Conservation (phyloP, 2,888 invertebrate species). For the Acheta domesticus region DNA sequence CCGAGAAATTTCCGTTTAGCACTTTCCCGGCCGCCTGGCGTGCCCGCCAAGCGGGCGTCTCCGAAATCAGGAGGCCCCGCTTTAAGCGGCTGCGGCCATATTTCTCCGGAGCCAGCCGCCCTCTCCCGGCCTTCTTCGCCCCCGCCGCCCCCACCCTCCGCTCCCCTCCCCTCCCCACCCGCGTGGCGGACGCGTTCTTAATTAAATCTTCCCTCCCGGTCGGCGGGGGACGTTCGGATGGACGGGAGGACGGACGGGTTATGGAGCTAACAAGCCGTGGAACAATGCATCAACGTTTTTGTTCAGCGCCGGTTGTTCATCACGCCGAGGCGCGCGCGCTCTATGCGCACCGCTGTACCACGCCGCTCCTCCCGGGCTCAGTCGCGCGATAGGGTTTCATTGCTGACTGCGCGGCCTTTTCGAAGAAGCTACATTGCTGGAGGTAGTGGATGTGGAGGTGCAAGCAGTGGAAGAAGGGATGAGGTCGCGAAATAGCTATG, state of each 20-base stretch:
- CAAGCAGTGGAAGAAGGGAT: too few species aligned
- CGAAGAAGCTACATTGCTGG: too few species aligned
- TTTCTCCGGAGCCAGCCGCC: background rate
- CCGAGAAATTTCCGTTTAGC: conserved; percentile 4
- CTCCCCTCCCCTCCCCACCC: background rate
- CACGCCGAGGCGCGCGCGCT: background rate
- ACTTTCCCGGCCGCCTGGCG: background rate
- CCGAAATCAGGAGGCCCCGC: background rate
- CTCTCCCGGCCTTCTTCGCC: background rate
- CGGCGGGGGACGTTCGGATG: background rate
- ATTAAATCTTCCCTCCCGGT: background rate
- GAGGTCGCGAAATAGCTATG: too few species aligned
- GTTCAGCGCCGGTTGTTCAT: background rate
- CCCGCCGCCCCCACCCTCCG: background rate
- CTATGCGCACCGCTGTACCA: background rate
- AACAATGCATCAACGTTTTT: conserved; percentile 18
- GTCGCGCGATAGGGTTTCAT: too few species aligned
- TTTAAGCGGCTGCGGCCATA: background rate
- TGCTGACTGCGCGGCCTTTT: too few species aligned
- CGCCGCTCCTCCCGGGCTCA: too few species aligned
- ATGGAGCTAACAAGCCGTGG: conserved; percentile 18
- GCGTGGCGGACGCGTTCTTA: background rate
- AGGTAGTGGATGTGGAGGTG: too few species aligned
- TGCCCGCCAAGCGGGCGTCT: background rate
- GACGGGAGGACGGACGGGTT: background rate